Conservation (phyloP, 2,113 vertebrate species). For the Scortum barcoo region DNA sequence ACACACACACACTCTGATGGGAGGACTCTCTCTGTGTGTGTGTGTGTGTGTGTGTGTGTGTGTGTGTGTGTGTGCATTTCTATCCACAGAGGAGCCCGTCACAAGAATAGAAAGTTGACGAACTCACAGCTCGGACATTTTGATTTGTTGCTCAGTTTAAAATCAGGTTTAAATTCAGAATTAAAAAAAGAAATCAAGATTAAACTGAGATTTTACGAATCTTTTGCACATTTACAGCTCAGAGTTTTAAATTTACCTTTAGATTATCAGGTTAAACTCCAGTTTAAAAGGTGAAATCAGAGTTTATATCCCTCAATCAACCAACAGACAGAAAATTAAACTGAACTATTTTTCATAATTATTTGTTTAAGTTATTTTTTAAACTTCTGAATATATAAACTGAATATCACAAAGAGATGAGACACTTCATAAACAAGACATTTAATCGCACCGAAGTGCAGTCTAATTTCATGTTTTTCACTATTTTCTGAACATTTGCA, state of each 20-base stretch:
- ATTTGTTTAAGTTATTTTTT: no score
- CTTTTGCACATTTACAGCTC: not conserved
- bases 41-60: slow-evolving; percentile 2
- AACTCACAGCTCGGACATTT: not conserved
- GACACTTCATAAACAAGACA: no score
- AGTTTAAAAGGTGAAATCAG: not conserved
- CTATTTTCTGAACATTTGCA: no score
- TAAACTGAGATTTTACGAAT: not conserved
- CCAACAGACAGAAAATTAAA: no score
- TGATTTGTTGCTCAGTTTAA: not conserved
- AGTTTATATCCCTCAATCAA: no score
- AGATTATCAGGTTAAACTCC: not conserved
- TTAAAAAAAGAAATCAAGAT: not conserved
- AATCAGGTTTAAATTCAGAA: not conserved
- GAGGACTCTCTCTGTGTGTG: slow-evolving; percentile 36
- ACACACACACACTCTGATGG: no score
- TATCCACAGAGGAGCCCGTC: not conserved
- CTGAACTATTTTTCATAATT: no score
- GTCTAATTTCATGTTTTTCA: no score
- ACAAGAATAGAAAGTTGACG: not conserved
- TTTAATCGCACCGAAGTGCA: no score
- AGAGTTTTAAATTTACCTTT: slow-evolving; percentile 1
- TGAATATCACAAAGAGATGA: no score
- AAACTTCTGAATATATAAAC: no score
- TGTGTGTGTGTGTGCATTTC: slow-evolving; percentile 10